Evolutionary conservation across 1,140 invertebrate genomes (phyloP), one percentile per base, ranked within the genome.

Genomic region (Musca domestica): DNA sequence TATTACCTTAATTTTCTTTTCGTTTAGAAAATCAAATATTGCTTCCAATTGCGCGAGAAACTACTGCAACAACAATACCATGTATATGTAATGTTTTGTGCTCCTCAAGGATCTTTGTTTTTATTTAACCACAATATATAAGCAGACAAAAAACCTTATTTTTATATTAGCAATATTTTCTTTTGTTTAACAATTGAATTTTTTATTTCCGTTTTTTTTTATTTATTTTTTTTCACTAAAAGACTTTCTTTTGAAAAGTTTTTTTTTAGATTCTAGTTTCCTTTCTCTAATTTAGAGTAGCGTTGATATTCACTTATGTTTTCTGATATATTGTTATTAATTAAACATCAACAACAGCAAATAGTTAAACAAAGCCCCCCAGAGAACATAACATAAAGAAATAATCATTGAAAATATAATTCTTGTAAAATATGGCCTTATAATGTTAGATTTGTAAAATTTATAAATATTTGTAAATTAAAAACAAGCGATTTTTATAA

Each of bases 391-490:
- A 41, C 10, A 41, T 19, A 61, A 61, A 34, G 2, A 41, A 19
- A 34, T 61, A 34, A 61, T 41, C 34, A 61, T 61, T 61, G 27
- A 61, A 61, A 61, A 34, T 27, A 34, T 61, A 41, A 61, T 61
- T 61, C 56, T 41, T 27, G 56, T 48, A 67, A 67, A 68, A 68
- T 65, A 68, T 68, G 67, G 67, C 67, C 67, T 68, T 68, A 68
- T 68, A 68, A 64, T 64, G 63, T 68, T 68, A 68, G 67, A 63
- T 68, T 68, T 63, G 49, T 68, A 54, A 65, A 52, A 61, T 61
- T 58, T 61, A 61, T 61, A 61, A 34, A 61, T 61, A 61, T 41
- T 61, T 61, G 56, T 61, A 61, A 61, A 61, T 61, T 61, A 61
- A 61, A 61, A 61, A 41, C 17, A 58, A 58, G 7, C 27, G 10